These are phyloP conservation scores for Pyralis farinalis DNA, from an alignment of 2,888 invertebrate genomes.

Conservation along the genomic window DNA sequence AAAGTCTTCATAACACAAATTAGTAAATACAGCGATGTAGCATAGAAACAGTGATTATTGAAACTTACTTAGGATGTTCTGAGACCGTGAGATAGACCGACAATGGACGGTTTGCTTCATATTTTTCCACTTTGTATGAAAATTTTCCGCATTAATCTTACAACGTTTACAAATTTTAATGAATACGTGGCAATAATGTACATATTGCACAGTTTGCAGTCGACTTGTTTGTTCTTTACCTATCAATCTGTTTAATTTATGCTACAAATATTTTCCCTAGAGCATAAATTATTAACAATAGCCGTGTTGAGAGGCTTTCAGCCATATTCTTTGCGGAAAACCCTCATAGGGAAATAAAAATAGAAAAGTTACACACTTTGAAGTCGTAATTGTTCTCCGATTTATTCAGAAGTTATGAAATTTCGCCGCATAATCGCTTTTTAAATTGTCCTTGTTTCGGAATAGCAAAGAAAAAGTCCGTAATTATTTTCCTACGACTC, in stretches of 20 bases:
- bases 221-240: too few species aligned
- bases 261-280: too few species aligned
- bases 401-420: constrained; percentile 1
- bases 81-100: constrained; percentile 6
- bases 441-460: not conserved
- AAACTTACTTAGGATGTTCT: not conserved
- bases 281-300: too few species aligned
- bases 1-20: too few species aligned
- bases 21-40: too few species aligned
- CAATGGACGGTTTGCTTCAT: constrained; percentile 33
- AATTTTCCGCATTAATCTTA: constrained; percentile 36
- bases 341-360: not conserved
- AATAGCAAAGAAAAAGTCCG: not conserved
- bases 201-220: too few species aligned
- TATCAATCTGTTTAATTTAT: too few species aligned
- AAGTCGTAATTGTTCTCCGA: constrained; percentile 3
- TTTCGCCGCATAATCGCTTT: constrained; percentile 1
- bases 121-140: constrained; percentile 25
- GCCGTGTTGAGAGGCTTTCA: too few species aligned
- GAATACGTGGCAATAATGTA: too few species aligned
- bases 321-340: too few species aligned
- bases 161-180: too few species aligned
- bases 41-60: not conserved
- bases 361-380: not conserved
- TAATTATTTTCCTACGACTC: not conserved